Evolutionary conservation across 2,888 invertebrate species (phyloP).

Genomic region (Strigamia crassipes): DNA sequence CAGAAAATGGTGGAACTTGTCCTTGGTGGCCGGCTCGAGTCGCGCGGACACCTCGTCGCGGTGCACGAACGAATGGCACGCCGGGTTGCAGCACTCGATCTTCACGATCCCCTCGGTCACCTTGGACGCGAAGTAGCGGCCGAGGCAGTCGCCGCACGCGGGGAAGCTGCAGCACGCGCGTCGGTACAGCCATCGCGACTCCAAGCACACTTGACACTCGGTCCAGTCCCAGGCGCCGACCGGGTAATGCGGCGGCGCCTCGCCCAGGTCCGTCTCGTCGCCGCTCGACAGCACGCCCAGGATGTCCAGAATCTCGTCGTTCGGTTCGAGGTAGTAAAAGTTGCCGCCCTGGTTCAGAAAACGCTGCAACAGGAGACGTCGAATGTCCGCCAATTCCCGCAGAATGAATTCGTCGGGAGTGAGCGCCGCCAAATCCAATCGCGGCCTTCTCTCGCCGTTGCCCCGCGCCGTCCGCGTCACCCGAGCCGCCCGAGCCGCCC

Average conservation of each 20-base stretch:
- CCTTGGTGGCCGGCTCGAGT: slow-evolving; percentile 55
- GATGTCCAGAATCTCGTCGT: slow-evolving; percentile 50
- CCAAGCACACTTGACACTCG: slow-evolving; percentile 57
- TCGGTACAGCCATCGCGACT: slow-evolving; percentile 52
- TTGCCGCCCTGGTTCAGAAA: slow-evolving; percentile 49
- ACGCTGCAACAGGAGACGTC: slow-evolving; percentile 50
- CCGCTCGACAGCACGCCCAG: slow-evolving; percentile 49
- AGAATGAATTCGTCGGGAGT: slow-evolving; percentile 50
- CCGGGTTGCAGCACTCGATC: slow-evolving; percentile 56
- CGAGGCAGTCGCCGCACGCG: slow-evolving; percentile 57
- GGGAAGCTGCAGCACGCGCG: slow-evolving; percentile 57
- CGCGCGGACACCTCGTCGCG: slow-evolving; percentile 57
- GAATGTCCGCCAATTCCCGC: slow-evolving; percentile 51
- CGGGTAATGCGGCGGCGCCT: slow-evolving; percentile 51
- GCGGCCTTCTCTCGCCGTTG: neutral
- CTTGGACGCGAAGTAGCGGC: slow-evolving; percentile 55
- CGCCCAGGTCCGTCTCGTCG: slow-evolving; percentile 43
- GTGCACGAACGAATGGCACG: slow-evolving; percentile 56
- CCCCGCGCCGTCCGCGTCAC: no score
- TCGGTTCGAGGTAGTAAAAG: slow-evolving; percentile 46
- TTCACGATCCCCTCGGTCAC: slow-evolving; percentile 56
- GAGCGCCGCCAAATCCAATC: neutral
- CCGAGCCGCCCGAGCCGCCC: no score
- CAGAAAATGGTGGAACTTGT: slow-evolving; percentile 57
- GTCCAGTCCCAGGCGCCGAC: slow-evolving; percentile 51